phyloP scores from a whole-genome alignment of 1,140 invertebrate genomes.

The Metaphire vulgaris region DNA sequence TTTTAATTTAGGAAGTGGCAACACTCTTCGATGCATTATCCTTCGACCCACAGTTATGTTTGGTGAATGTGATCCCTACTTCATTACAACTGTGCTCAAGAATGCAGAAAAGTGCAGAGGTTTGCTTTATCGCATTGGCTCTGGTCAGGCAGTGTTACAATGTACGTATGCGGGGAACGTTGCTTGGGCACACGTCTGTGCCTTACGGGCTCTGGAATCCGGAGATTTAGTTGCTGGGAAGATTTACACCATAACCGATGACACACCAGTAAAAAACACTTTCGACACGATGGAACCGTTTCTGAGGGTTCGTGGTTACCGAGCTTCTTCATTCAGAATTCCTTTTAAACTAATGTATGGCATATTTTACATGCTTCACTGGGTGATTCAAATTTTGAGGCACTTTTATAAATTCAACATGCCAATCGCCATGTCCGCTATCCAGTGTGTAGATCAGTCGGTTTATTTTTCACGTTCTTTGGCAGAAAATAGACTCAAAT shows the following conservation, averaged over 20 bases:
- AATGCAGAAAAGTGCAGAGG: slow-evolving; percentile 54
- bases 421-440: slow-evolving; percentile 35
- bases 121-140: slow-evolving; percentile 50
- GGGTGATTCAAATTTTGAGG: slow-evolving; percentile 44
- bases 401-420: slow-evolving; percentile 40
- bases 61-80: slow-evolving; percentile 62
- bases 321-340: slow-evolving; percentile 47
- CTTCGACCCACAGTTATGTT: slow-evolving; percentile 63
- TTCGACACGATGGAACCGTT: slow-evolving; percentile 59
- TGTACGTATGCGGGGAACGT: slow-evolving; percentile 62
- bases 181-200: slow-evolving; percentile 63
- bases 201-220: slow-evolving; percentile 55
- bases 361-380: slow-evolving; percentile 54
- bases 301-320: slow-evolving; percentile 44
- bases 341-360: slow-evolving; percentile 55
- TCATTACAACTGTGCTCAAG: slow-evolving; percentile 55
- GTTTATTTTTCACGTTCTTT: slow-evolving; percentile 60
- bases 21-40: slow-evolving; percentile 55
- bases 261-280: slow-evolving; percentile 60
- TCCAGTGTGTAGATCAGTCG: slow-evolving; percentile 57
- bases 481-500: slow-evolving; percentile 58
- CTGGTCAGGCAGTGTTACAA: slow-evolving; percentile 53
- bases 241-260: slow-evolving; percentile 62
- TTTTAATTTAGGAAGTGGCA: background rate
- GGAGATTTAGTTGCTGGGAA: slow-evolving; percentile 53